These are phyloP conservation scores for Hydractinia symbiolongicarpus DNA, from an alignment of 30 jellyfish, hydroid and myxozoan species.

Conservation along the genomic window DNA sequence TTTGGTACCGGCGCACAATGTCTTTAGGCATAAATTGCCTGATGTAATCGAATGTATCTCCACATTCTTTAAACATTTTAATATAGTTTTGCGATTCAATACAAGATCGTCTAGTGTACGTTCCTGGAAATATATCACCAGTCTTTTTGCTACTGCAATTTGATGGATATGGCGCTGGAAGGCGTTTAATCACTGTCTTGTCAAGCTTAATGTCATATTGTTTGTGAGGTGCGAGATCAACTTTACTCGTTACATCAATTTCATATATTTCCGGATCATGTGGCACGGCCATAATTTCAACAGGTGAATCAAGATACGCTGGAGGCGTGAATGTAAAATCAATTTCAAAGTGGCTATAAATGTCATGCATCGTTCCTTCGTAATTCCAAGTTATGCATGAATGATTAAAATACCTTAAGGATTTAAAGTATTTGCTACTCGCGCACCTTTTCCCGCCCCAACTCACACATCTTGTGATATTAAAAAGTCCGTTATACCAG, in stretches of 20 bases:
- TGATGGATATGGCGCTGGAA: conserved; percentile 21
- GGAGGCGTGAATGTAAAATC: neutral
- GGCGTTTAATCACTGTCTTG: conserved; percentile 8
- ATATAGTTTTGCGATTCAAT: conserved; percentile 11
- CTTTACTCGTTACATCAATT: conserved; percentile 24
- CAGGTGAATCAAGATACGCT: neutral
- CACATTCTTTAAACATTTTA: conserved; percentile 16
- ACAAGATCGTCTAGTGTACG: conserved; percentile 13
- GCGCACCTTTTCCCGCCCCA: conserved; percentile 15
- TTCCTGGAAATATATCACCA: conserved; percentile 16
- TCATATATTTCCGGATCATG: conserved; percentile 19
- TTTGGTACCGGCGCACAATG: neutral
- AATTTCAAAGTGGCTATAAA: conserved; percentile 9
- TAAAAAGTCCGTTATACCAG: conserved; percentile 12
- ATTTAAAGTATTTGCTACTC: neutral
- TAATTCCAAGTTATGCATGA: conserved; percentile 24
- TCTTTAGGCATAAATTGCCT: conserved; percentile 12
- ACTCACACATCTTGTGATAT: neutral
- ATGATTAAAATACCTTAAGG: neutral
- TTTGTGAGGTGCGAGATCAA: neutral
- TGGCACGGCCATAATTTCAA: conserved; percentile 11
- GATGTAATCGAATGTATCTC: conserved; percentile 21
- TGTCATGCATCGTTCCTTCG: neutral
- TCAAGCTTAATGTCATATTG: conserved; percentile 20
- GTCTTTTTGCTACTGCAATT: neutral